Percentiles rank a stretch among this genome's conserved stretches.
These are phyloP conservation scores for Atopsyche davidsoni DNA, from an alignment of 1,140 invertebrate genomes.

Conservation along the genomic window DNA sequence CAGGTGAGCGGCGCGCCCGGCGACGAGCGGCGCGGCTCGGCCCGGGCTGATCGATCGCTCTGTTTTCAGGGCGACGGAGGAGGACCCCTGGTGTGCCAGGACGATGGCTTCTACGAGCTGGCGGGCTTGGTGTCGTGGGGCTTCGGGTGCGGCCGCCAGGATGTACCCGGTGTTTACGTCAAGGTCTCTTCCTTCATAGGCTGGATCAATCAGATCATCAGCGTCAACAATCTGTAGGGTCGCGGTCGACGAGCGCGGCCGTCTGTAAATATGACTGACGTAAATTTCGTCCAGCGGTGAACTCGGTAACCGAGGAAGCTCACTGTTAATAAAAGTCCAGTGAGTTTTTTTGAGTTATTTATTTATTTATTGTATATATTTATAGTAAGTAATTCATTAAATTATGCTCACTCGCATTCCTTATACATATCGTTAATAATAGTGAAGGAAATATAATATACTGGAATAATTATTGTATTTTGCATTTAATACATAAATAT, in stretches of 20 bases:
- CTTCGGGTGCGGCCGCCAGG: slow-evolving; percentile 81
- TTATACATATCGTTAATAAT: too few species aligned
- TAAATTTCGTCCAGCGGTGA: too few species aligned
- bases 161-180: slow-evolving; percentile 90
- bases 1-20: too few species aligned
- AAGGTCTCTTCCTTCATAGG: slow-evolving; percentile 92
- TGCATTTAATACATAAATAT: too few species aligned
- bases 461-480: too few species aligned
- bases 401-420: too few species aligned
- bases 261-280: too few species aligned
- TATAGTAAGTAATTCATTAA: slow-evolving; percentile 1
- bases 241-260: neutral
- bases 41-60: too few species aligned
- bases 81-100: slow-evolving; percentile 84
- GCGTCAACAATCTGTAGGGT: slow-evolving; percentile 79
- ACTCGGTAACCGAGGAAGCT: too few species aligned
- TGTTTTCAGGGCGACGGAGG: slow-evolving; percentile 78
- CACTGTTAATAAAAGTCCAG: too few species aligned
- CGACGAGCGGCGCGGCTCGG: neutral
- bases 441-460: too few species aligned
- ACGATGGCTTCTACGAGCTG: slow-evolving; percentile 87
- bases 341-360: neutral
- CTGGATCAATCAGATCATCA: slow-evolving; percentile 96
- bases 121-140: slow-evolving; percentile 89
- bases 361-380: neutral